These are phyloP conservation scores for Scomberomorus guttatus DNA, from an alignment of 2,797 vertebrate species.

Conservation along the genomic window DNA sequence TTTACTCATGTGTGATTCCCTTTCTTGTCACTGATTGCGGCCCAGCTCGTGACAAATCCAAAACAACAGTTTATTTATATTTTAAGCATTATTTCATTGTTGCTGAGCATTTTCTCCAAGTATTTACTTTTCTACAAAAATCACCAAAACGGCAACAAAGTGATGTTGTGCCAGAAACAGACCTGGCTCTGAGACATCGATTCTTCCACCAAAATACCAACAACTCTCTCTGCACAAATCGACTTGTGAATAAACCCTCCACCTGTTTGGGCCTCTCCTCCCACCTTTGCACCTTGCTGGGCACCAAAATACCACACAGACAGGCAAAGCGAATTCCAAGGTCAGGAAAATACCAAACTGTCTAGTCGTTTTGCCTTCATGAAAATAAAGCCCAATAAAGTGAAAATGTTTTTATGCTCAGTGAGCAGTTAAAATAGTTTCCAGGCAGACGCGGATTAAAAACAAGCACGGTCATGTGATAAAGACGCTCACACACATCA, in stretches of 20 bases:
- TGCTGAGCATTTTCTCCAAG: no score
- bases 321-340: background rate
- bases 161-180: background rate
- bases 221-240: background rate
- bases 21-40: no score
- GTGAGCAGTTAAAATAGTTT: constrained; percentile 19
- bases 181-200: background rate
- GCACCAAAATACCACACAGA: background rate
- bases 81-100: no score
- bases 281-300: background rate
- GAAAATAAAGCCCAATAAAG: background rate
- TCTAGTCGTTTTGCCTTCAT: background rate
- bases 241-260: background rate
- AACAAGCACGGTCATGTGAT: constrained; percentile 17
- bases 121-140: background rate
- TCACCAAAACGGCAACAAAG: background rate
- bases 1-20: no score
- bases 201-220: background rate
- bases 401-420: background rate
- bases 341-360: background rate
- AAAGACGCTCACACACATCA: constrained; percentile 18
- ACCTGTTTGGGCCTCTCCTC: background rate
- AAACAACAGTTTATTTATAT: no score
- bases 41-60: no score
- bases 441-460: constrained; percentile 8